A percentile compares a stretch with the other conserved stretches of the same genome.
Conservation (phyloP, 2,888 invertebrate genomes). For the Desoria tigrina region DNA sequence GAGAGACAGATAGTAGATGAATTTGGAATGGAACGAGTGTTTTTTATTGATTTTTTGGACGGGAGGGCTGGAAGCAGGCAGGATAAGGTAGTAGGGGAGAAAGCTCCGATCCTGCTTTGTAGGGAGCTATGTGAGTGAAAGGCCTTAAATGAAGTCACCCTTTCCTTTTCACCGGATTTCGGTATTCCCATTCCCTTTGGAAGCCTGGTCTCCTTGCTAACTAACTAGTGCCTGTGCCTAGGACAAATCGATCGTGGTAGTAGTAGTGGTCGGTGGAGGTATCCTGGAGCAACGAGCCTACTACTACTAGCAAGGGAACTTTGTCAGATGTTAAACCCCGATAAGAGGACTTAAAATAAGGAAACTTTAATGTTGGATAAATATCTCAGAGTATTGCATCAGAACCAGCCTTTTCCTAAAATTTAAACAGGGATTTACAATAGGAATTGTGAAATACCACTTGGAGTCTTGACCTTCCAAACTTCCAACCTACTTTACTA, state of each 20-base stretch:
- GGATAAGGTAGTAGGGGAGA: conserved; percentile 19
- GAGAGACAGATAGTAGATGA: not conserved
- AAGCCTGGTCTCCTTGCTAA: too few relatives aligned
- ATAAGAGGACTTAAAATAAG: too few relatives aligned
- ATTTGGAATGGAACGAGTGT: conserved; percentile 31
- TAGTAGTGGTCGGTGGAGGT: not conserved
- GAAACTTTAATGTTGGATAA: too few relatives aligned
- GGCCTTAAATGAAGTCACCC: conserved; percentile 54
- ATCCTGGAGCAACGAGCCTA: conserved; percentile 11
- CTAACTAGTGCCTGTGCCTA: too few relatives aligned
- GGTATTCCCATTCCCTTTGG: conserved; percentile 15
- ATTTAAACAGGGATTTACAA: too few relatives aligned
- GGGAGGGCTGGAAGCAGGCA: conserved; percentile 13
- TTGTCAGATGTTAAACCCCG: too few relatives aligned
- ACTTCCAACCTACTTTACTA: too few relatives aligned
- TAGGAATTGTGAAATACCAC: too few relatives aligned
- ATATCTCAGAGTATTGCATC: too few relatives aligned
- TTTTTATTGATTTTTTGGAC: conserved; percentile 47
- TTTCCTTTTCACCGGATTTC: conserved; percentile 33
- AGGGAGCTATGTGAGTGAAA: conserved; percentile 38
- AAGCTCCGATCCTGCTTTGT: conserved; percentile 13
- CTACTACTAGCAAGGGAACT: too few relatives aligned
- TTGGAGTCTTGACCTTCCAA: too few relatives aligned
- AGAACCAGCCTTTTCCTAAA: too few relatives aligned
- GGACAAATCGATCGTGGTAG: not conserved